A percentile compares a stretch with the other conserved stretches of the same genome.
Conservation (phyloP, 2,113 vertebrate genomes). For the Leucoraja erinaceus region DNA sequence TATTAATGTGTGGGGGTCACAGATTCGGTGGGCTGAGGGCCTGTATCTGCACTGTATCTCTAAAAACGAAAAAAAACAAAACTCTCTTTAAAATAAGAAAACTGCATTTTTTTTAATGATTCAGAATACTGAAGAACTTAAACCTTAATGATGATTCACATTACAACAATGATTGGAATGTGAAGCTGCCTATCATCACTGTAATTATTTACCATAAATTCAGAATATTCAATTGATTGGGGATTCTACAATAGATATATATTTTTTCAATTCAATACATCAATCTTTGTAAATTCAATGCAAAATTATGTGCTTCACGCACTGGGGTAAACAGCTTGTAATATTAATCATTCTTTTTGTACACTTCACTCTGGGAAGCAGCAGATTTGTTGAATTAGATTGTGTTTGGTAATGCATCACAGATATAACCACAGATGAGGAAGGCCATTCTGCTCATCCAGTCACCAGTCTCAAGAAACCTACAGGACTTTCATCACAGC, state of each 20-base stretch:
- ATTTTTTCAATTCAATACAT: neutral
- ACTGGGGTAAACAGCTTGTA: neutral
- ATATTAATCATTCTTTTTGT: conserved; percentile 1
- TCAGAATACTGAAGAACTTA: neutral
- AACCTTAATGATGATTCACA: neutral
- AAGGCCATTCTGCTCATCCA: neutral
- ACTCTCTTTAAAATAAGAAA: neutral
- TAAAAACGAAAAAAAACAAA: too few relatives aligned
- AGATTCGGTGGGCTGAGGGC: too few relatives aligned
- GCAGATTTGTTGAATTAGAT: neutral
- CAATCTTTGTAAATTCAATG: neutral
- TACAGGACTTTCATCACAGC: neutral
- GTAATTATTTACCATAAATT: neutral
- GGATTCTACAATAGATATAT: neutral
- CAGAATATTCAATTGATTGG: neutral
- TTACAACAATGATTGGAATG: neutral
- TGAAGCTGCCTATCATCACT: neutral
- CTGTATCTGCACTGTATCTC: too few relatives aligned
- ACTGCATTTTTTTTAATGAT: neutral
- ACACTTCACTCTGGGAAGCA: neutral
- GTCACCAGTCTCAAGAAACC: neutral
- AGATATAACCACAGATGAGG: neutral
- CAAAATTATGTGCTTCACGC: neutral
- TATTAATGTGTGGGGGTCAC: too few relatives aligned
- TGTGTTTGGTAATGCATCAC: neutral